Evolutionary conservation across 2,113 vertebrate genomes (phyloP).

Genomic region (Hemiscyllium ocellatum): DNA sequence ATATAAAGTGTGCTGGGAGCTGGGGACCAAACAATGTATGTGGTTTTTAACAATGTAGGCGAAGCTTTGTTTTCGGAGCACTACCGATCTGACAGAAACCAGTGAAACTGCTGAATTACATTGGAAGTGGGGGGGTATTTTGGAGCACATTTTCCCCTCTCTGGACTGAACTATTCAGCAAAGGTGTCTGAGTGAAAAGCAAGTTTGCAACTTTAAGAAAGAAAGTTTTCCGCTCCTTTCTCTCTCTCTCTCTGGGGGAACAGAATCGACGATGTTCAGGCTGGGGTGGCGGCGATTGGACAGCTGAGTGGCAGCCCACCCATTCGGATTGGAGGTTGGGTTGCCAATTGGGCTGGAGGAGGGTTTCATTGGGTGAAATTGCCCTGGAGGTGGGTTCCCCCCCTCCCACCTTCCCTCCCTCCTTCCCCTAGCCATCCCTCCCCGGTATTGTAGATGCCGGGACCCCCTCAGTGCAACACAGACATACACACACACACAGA

Average conservation of each 20-base stretch:
- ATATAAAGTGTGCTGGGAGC: not conserved
- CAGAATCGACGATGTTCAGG: not conserved
- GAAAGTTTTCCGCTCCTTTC: not conserved
- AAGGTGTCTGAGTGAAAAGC: not conserved
- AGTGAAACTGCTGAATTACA: not conserved
- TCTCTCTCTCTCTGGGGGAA: not conserved
- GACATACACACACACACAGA: conserved; percentile 42
- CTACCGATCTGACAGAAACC: not conserved
- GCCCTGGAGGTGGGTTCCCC: conserved; percentile 49
- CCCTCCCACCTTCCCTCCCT: conserved; percentile 39
- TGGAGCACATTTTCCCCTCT: not conserved
- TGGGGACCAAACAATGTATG: not conserved
- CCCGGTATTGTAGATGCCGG: not conserved
- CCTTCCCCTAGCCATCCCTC: conserved; percentile 34
- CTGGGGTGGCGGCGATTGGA: not conserved
- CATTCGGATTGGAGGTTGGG: not conserved
- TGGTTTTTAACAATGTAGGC: not conserved
- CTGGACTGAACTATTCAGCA: not conserved
- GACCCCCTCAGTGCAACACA: conserved; percentile 44
- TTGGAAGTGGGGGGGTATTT: not conserved
- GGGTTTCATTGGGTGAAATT: conserved; percentile 42
- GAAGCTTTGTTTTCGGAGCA: not conserved
- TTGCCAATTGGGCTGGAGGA: not conserved
- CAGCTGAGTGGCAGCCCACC: not conserved
- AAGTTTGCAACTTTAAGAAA: conserved; percentile 16